phyloP scores from a whole-genome alignment of 2,888 invertebrate species.

The Caenorhabditis sinica region DNA sequence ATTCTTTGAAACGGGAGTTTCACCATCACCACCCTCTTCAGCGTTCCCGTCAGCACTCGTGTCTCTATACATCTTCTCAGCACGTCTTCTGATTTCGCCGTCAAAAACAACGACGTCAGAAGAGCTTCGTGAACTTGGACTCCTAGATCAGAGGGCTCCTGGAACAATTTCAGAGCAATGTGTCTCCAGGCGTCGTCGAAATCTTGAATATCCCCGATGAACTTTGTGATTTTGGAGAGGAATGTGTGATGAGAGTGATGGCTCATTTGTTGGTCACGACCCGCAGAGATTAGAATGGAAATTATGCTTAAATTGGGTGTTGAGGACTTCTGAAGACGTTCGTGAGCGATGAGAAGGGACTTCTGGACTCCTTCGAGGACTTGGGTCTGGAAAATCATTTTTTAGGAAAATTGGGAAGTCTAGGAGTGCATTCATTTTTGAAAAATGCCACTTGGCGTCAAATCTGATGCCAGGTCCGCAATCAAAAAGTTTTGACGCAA shows the following conservation, averaged over 20 bases:
- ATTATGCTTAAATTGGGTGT: slow-evolving; percentile 6
- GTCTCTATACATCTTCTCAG: slow-evolving; percentile 27
- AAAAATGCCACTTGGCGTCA: too few relatives aligned
- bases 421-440: too few relatives aligned
- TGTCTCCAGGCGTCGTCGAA: slow-evolving; percentile 31
- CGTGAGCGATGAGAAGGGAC: slow-evolving; percentile 7
- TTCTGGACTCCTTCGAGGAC: slow-evolving; percentile 30
- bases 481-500: too few relatives aligned
- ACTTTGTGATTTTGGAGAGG: not conserved
- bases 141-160: slow-evolving; percentile 17
- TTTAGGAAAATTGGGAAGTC: not conserved
- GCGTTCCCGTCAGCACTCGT: not conserved
- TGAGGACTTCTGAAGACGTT: not conserved
- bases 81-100: not conserved
- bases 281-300: slow-evolving; percentile 24
- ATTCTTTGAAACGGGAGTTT: slow-evolving; percentile 48
- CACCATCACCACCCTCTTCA: slow-evolving; percentile 39
- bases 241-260: not conserved
- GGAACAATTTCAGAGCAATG: slow-evolving; percentile 22
- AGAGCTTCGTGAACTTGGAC: slow-evolving; percentile 48
- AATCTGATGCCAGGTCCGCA: too few relatives aligned
- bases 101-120: slow-evolving; percentile 23
- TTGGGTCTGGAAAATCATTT: slow-evolving; percentile 13
- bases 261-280: slow-evolving; percentile 24
- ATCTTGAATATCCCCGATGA: not conserved